These are phyloP conservation scores for Doryteuthis pealeii DNA, from an alignment of 1,140 invertebrate species.

Conservation along the genomic window DNA sequence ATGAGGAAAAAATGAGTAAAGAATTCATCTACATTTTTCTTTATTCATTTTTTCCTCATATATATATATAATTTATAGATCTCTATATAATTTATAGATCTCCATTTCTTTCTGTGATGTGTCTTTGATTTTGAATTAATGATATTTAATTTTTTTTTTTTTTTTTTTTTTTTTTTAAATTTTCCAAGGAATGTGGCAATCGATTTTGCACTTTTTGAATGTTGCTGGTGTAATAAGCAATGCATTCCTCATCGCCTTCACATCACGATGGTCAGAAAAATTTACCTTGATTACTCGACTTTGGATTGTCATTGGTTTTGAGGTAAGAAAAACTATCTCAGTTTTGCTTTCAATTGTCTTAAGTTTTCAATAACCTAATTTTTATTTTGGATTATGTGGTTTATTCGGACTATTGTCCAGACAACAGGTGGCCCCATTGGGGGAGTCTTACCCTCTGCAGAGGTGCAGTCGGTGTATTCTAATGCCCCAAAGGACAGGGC, in stretches of 20 bases:
- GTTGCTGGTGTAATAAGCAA: slow-evolving; percentile 60
- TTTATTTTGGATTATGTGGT: neutral
- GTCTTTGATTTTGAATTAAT: too few species aligned
- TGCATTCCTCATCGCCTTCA: slow-evolving; percentile 62
- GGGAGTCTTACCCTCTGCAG: too few species aligned
- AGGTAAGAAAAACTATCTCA: slow-evolving; percentile 41
- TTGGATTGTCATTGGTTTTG: slow-evolving; percentile 58
- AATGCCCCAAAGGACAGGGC: too few species aligned
- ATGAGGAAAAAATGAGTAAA: too few species aligned
- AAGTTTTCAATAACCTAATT: neutral
- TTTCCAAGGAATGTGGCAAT: slow-evolving; percentile 60
- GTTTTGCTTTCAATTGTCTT: neutral
- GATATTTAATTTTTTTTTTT: neutral
- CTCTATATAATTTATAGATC: too few species aligned
- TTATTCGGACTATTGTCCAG: too few species aligned
- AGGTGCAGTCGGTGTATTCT: too few species aligned
- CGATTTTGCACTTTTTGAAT: slow-evolving; percentile 59
- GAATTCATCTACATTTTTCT: too few species aligned
- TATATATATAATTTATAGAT: too few species aligned
- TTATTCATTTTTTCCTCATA: too few species aligned
- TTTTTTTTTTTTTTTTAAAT: slow-evolving; percentile 20
- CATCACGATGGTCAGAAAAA: slow-evolving; percentile 53
- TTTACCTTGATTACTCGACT: slow-evolving; percentile 42
- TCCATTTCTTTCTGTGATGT: too few species aligned
- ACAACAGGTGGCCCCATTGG: too few species aligned